phyloP scores from a whole-genome alignment of 2,888 invertebrate species.

The Hypsopygia costalis region DNA sequence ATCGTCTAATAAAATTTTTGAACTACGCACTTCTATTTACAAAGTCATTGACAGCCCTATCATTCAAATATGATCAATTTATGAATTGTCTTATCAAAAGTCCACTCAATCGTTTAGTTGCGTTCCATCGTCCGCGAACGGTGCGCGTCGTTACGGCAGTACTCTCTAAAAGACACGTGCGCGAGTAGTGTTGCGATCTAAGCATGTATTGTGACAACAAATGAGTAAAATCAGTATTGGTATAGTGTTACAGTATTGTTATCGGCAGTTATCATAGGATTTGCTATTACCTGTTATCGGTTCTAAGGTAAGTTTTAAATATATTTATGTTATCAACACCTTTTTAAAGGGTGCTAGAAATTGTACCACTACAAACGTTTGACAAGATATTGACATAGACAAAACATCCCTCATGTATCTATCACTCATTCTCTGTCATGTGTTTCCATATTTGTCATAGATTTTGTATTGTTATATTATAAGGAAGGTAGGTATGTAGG shows the following conservation, averaged over 20 bases:
- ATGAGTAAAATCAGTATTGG: not conserved
- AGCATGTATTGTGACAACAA: not conserved
- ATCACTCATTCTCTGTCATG: too few species aligned
- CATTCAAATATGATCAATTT: not conserved
- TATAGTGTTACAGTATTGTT: not conserved
- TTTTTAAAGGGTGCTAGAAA: too few species aligned
- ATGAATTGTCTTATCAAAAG: not conserved
- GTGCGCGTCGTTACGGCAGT: not conserved
- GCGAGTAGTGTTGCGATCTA: not conserved
- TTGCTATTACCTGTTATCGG: not conserved
- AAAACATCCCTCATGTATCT: too few species aligned
- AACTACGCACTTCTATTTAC: too few species aligned
- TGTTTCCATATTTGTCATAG: too few species aligned
- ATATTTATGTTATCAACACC: too few species aligned
- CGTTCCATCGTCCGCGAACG: not conserved
- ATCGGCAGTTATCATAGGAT: not conserved
- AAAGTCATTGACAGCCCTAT: not conserved
- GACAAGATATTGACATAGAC: too few species aligned
- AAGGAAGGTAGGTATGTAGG: too few species aligned
- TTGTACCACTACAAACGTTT: too few species aligned
- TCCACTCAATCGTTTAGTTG: not conserved
- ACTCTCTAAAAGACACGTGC: not conserved
- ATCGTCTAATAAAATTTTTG: too few species aligned
- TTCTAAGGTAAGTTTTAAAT: too few species aligned
- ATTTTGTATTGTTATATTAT: too few species aligned